Evolutionary conservation across 2,888 invertebrate species (phyloP), one percentile per base, ranked within the genome.

Genomic region (Cephus runcator): DNA sequence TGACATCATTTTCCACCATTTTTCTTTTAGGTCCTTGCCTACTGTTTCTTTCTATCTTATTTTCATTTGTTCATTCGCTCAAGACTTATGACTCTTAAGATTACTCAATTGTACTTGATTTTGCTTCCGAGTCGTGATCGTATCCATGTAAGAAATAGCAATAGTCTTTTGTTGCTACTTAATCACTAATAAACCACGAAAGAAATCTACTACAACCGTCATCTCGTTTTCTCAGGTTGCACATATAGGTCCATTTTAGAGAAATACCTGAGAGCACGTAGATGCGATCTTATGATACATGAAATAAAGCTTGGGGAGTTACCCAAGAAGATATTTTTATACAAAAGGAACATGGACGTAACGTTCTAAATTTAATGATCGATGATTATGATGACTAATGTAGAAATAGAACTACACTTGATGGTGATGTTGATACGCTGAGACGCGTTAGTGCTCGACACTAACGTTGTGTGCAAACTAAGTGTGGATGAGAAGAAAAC

Each of bases 281-380:
- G 31, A 34, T 33, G 71, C 71, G 71, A 71, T 34, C 23, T 71
- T 71, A 71, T 71, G 71, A 71, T 34, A 71, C 23, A 77, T 80
- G 79, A 81, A 83, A 85, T 81, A 82, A 81, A 68, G 80, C 77
- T 73, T 75, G 78, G 78, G 81, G 79, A 84, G 79, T 23, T 23
- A 71, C 82, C 79, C 77, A 79, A 79, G 81, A 82, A 86, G 80
- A 84, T 80, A 85, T 75, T 78, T 89, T 89, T 87, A 83, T 89
- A 90, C 89, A 89, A 88, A 89, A 89, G 87, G 84, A 87, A 85
- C 83, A 83, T 83, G 81, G 73, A 79, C 79, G 77, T 80, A 75
- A 77, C 77, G 36, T 75, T 79, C 77, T 82, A 69, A 23, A 23
- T 56, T 15, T 56, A 56, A 56, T 56, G 56, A 56, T 56, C 9